These are phyloP conservation scores for Phymatocera aterrima DNA, from an alignment of 2,888 invertebrate genomes.

Conservation along the genomic window DNA sequence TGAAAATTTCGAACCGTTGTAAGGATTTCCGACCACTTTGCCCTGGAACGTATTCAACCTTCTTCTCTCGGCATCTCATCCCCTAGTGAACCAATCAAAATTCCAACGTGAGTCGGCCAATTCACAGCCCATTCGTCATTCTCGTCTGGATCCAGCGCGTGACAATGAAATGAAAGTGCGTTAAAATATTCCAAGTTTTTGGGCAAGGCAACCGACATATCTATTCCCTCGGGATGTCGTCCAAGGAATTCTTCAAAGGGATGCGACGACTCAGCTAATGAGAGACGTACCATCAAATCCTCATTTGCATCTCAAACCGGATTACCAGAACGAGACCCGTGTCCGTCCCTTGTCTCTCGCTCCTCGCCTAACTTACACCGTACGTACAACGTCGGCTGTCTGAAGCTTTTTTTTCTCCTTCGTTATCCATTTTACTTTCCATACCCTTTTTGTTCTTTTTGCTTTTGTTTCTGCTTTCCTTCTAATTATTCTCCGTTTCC, in stretches of 20 bases:
- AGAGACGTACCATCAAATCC: conserved; percentile 55
- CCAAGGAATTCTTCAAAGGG: conserved; percentile 42
- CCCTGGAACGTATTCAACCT: neutral
- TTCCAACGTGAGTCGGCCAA: conserved; percentile 36
- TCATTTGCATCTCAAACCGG: conserved; percentile 58
- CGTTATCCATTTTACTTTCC: neutral
- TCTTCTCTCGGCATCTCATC: neutral
- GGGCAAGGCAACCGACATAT: conserved; percentile 44
- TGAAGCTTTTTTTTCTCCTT: neutral
- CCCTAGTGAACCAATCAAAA: conserved; percentile 20
- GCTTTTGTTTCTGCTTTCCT: too few relatives aligned
- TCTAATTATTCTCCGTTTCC: too few relatives aligned
- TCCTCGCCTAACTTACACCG: too few relatives aligned
- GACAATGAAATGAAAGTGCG: conserved; percentile 44
- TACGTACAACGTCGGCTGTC: neutral
- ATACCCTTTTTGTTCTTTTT: too few relatives aligned
- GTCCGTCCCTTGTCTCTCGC: conserved; percentile 33
- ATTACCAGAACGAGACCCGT: conserved; percentile 55
- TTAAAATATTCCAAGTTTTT: conserved; percentile 56
- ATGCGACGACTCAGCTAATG: conserved; percentile 53
- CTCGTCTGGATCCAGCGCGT: neutral
- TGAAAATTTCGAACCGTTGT: neutral
- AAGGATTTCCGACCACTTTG: neutral
- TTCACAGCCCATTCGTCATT: conserved; percentile 44
- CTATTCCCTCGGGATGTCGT: neutral